phyloP scores from a whole-genome alignment of 2,113 vertebrate species.

The Cariama cristata region DNA sequence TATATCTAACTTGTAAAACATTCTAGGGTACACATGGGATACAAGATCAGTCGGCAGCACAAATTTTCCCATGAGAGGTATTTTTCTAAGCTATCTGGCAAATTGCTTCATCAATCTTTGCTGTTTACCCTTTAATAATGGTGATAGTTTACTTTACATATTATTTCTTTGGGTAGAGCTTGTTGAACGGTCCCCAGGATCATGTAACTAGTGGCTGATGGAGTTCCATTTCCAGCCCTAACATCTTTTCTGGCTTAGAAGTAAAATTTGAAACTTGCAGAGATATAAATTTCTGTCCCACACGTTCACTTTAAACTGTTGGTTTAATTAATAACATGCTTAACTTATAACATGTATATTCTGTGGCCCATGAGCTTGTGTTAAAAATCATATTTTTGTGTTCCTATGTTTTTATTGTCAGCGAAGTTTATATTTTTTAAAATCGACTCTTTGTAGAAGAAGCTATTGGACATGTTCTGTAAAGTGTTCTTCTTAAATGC shows the following conservation, averaged over 20 bases:
- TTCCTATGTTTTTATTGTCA: background rate
- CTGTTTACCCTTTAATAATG: conserved; percentile 12
- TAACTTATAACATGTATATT: background rate
- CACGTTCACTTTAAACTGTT: background rate
- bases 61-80: background rate
- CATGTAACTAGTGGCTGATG: background rate
- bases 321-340: background rate
- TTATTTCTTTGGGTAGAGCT: background rate
- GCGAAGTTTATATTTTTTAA: background rate
- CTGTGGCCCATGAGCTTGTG: background rate
- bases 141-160: conserved; percentile 10
- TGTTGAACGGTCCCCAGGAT: background rate
- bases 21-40: background rate
- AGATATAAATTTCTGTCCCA: background rate
- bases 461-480: background rate
- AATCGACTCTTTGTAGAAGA: background rate
- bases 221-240: background rate
- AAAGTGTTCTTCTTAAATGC: background rate
- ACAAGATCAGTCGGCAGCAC: background rate
- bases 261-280: background rate
- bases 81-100: conserved; percentile 21
- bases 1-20: conserved; percentile 47
- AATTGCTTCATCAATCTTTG: conserved; percentile 41
- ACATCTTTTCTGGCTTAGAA: background rate
- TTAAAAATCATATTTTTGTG: background rate